A percentile compares a stretch with the other conserved stretches of the same genome.
Conservation (phyloP, 2,797 vertebrate species). For the Lacerta bilineata region DNA sequence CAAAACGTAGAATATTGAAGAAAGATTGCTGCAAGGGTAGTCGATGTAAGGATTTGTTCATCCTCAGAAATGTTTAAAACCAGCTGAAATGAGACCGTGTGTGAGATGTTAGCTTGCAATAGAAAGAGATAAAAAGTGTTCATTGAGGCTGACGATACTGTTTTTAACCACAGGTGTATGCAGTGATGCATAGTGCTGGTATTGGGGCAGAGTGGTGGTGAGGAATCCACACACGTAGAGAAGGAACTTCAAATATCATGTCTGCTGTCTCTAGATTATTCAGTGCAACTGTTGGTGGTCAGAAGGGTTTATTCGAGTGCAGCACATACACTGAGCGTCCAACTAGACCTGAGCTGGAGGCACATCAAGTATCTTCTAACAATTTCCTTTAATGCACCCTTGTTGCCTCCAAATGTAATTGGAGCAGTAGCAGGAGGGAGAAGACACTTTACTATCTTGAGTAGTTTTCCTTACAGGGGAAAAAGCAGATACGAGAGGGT, state of each 20-base stretch:
- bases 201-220: neutral
- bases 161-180: neutral
- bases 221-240: neutral
- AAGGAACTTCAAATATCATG: neutral
- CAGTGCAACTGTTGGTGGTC: neutral
- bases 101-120: neutral
- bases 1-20: neutral
- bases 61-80: neutral
- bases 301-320: neutral
- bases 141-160: neutral
- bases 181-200: neutral
- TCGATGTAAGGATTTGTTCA: neutral
- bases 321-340: neutral
- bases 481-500: neutral
- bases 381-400: neutral
- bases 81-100: neutral
- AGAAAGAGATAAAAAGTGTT: neutral
- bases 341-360: neutral
- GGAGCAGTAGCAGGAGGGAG: neutral
- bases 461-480: neutral
- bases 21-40: neutral
- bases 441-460: neutral
- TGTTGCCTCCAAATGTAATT: neutral
- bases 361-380: neutral
- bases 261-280: neutral